Percentiles rank a stretch among this genome's conserved stretches.
Evolutionary conservation across 2,888 invertebrate species (phyloP).

Genomic region (Nomada hirtipes): DNA sequence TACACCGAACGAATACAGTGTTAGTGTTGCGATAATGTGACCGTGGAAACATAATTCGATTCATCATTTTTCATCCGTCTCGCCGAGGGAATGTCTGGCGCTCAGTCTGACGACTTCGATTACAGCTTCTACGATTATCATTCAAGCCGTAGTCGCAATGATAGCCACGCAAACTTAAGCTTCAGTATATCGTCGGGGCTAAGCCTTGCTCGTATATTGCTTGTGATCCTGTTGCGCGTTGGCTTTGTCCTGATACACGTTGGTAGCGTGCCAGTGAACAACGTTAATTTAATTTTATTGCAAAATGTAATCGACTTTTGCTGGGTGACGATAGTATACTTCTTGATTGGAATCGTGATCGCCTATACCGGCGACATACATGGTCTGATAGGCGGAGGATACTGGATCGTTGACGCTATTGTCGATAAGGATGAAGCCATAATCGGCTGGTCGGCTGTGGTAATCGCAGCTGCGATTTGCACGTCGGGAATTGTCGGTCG

Average conservation of each 20-base stretch:
- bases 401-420: constrained; percentile 72
- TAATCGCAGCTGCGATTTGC: constrained; percentile 79
- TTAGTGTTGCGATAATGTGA: constrained; percentile 11
- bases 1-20: neutral
- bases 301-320: constrained; percentile 81
- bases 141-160: neutral
- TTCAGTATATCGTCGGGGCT: neutral
- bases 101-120: constrained; percentile 13
- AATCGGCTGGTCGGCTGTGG: constrained; percentile 77
- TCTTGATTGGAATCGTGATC: constrained; percentile 77
- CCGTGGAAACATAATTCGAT: neutral
- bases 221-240: constrained; percentile 76
- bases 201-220: constrained; percentile 51
- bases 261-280: constrained; percentile 80
- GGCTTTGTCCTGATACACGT: constrained; percentile 81
- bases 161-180: neutral
- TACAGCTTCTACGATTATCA: constrained; percentile 41
- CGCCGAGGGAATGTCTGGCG: constrained; percentile 22
- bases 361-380: constrained; percentile 76
- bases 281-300: constrained; percentile 81
- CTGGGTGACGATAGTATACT: constrained; percentile 76
- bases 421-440: constrained; percentile 72
- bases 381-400: constrained; percentile 73
- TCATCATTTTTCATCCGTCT: neutral
- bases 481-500: constrained; percentile 79